A percentile compares a stretch with the other conserved stretches of the same genome.
Conservation (phyloP, 2,113 vertebrate species). For the Thinocorus orbignyianus region DNA sequence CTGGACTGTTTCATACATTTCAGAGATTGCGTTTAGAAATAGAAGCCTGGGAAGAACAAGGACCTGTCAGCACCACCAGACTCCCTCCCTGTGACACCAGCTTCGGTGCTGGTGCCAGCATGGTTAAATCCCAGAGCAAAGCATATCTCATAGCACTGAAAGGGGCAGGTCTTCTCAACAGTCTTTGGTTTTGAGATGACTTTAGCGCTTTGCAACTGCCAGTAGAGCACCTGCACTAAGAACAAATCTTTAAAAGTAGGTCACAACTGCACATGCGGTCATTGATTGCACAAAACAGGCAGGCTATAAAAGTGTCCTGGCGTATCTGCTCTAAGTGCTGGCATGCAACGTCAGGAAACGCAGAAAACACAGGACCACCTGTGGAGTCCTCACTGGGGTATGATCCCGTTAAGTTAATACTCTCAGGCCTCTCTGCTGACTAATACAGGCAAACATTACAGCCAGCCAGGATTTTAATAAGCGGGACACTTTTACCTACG, state of each 20-base stretch:
- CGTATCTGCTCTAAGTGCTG: constrained; percentile 45
- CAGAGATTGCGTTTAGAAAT: neutral
- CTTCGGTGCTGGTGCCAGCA: neutral
- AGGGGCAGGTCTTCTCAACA: neutral
- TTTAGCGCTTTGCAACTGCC: neutral
- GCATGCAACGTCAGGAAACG: constrained; percentile 23
- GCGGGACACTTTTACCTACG: neutral
- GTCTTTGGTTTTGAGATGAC: neutral
- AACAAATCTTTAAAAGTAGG: constrained; percentile 15
- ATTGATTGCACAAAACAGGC: constrained; percentile 26
- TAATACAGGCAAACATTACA: constrained; percentile 42
- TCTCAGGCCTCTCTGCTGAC: constrained; percentile 44
- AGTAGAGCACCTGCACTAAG: constrained; percentile 12
- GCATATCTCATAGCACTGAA: neutral
- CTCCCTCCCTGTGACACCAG: neutral
- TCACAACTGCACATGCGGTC: constrained; percentile 18
- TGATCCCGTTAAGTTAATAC: constrained; percentile 50
- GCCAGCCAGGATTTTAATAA: constrained; percentile 42
- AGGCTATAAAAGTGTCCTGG: constrained; percentile 23
- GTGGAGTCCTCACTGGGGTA: neutral
- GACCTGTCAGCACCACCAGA: neutral
- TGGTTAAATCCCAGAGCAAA: neutral
- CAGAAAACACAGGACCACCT: constrained; percentile 55
- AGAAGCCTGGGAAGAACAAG: neutral
- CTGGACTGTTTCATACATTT: neutral